These are phyloP conservation scores for Spinus olivaceus DNA, from an alignment of 2,797 vertebrate species.

Conservation along the genomic window DNA sequence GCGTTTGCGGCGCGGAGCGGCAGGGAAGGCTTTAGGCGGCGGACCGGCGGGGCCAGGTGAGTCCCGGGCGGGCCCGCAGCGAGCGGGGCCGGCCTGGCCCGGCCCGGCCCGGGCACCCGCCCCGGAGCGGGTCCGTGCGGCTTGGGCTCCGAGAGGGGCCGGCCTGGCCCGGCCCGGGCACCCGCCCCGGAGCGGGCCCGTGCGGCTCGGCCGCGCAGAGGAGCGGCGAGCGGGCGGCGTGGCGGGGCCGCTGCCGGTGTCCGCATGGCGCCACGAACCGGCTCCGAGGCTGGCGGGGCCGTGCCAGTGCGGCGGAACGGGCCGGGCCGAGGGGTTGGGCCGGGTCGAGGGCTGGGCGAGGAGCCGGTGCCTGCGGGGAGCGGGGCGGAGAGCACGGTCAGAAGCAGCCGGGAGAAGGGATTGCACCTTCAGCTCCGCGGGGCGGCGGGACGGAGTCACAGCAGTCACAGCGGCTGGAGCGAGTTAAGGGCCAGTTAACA, in stretches of 20 bases:
- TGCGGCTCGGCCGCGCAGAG: neutral
- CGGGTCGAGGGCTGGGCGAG: no score
- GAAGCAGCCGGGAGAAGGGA: accelerated
- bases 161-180: no score
- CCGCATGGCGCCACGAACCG: neutral
- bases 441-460: neutral
- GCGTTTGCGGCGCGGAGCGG: neutral
- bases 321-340: no score
- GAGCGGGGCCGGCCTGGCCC: neutral
- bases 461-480: accelerated
- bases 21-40: neutral
- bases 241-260: neutral
- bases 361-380: neutral
- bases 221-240: neutral
- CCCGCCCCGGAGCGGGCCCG: no score
- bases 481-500: accelerated
- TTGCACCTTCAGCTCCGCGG: accelerated
- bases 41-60: neutral
- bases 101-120: neutral
- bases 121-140: no score
- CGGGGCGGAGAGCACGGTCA: accelerated
- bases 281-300: neutral
- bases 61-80: neutral
- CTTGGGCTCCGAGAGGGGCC: neutral
- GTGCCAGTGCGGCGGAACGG: neutral